Percentiles rank a stretch among this genome's conserved stretches.
These are phyloP conservation scores for Cygnus buccinator DNA, from an alignment of 2,113 vertebrate genomes.

Conservation along the genomic window DNA sequence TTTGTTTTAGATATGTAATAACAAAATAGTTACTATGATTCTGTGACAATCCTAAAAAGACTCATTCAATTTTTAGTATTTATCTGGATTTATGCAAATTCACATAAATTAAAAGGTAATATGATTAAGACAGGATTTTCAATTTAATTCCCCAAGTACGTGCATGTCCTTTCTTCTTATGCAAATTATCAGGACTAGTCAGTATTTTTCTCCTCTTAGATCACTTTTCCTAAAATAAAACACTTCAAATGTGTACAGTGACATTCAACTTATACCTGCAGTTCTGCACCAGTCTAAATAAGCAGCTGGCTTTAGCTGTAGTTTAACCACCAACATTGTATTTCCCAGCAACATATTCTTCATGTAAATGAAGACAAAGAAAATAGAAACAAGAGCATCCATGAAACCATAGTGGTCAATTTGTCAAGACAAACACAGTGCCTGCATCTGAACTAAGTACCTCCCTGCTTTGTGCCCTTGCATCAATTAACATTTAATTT, in stretches of 20 bases:
- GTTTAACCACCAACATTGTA: neutral
- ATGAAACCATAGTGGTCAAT: conserved; percentile 57
- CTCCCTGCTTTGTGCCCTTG: conserved; percentile 67
- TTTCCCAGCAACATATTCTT: neutral
- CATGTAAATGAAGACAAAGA: neutral
- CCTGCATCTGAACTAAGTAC: conserved; percentile 57
- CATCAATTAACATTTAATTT: conserved; percentile 83
- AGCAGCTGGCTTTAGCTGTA: neutral
- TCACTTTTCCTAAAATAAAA: conserved; percentile 45
- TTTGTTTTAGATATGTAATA: neutral
- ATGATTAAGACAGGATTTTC: conserved; percentile 61
- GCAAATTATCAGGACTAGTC: neutral
- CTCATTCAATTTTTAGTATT: conserved; percentile 40
- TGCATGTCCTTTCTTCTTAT: conserved; percentile 49
- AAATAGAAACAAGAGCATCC: conserved; percentile 46
- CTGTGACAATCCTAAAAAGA: conserved; percentile 31
- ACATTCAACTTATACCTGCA: neutral
- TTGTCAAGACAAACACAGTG: conserved; percentile 69
- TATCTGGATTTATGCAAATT: conserved; percentile 15
- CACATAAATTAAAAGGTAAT: conserved; percentile 36
- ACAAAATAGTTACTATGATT: conserved; percentile 29
- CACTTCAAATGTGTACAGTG: neutral
- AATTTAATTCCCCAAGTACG: conserved; percentile 45
- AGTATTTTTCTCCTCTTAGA: conserved; percentile 33
- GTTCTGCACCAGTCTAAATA: neutral